A percentile compares a stretch with the other conserved stretches of the same genome.
These are phyloP conservation scores for Scomber scombrus DNA, from an alignment of 2,113 vertebrate species.

Conservation along the genomic window DNA sequence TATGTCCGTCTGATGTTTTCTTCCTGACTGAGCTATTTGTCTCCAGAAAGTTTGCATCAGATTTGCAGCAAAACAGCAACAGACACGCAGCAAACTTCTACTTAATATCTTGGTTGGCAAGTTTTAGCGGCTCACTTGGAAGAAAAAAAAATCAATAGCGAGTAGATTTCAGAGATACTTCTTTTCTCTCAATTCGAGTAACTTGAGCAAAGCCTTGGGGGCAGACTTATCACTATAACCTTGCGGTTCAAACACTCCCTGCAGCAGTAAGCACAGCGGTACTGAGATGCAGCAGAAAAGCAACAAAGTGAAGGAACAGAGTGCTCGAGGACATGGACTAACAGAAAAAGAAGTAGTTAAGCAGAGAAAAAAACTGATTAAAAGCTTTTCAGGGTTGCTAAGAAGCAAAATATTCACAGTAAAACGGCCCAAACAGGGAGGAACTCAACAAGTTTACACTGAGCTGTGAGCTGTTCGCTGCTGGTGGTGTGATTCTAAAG, in stretches of 20 bases:
- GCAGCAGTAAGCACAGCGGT: slow-evolving; percentile 11
- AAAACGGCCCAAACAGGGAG: not conserved
- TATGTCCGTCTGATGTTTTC: not conserved
- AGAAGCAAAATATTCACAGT: slow-evolving; percentile 3
- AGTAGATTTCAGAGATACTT: slow-evolving; percentile 42
- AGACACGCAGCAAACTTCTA: not conserved
- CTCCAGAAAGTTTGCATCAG: slow-evolving; percentile 29
- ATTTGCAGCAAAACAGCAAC: slow-evolving; percentile 27
- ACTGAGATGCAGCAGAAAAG: slow-evolving; percentile 27
- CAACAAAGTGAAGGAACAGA: slow-evolving; percentile 34
- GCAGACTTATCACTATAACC: slow-evolving; percentile 59
- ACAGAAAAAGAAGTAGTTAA: slow-evolving; percentile 14
- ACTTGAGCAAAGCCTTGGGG: slow-evolving; percentile 41
- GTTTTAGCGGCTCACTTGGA: slow-evolving; percentile 34
- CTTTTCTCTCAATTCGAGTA: slow-evolving; percentile 38
- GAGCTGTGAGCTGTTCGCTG: slow-evolving; percentile 42
- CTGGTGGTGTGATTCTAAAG: slow-evolving; percentile 10
- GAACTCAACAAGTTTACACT: slow-evolving; percentile 7
- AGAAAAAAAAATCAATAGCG: slow-evolving; percentile 18
- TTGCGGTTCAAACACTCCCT: slow-evolving; percentile 53
- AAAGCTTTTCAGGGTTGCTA: slow-evolving; percentile 1
- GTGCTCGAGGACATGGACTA: slow-evolving; percentile 14
- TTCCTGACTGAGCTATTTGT: not conserved
- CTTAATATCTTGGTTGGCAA: slow-evolving; percentile 7
- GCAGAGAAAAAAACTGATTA: not conserved